Percentiles rank a stretch among this genome's conserved stretches.
phyloP scores from a whole-genome alignment of 1,140 invertebrate genomes.

The Drosophila elegans region DNA sequence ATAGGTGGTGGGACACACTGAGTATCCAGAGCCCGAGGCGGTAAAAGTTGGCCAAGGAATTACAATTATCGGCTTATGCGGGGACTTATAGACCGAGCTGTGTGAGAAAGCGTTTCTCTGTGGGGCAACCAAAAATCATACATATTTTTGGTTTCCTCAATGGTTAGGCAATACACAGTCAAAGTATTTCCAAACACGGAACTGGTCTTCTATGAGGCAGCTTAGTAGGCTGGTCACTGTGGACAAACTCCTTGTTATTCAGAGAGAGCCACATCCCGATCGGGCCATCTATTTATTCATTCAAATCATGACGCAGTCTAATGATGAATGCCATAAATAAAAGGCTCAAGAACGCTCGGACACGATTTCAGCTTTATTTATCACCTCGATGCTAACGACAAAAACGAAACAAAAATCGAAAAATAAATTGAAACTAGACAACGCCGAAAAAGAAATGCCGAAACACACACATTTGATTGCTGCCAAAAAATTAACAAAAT shows the following conservation, averaged over 20 bases:
- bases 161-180: conserved; percentile 26
- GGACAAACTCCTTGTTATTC: conserved; percentile 36
- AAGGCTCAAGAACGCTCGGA: conserved; percentile 39
- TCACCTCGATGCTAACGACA: conserved; percentile 37
- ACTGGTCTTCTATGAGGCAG: conserved; percentile 1
- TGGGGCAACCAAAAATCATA: conserved; percentile 2
- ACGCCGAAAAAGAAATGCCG: conserved; percentile 5
- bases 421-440: conserved; percentile 39
- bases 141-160: neutral
- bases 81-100: conserved; percentile 5
- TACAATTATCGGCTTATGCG: conserved; percentile 59
- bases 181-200: conserved; percentile 35
- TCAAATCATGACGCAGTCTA: conserved; percentile 67
- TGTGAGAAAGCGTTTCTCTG: conserved; percentile 30
- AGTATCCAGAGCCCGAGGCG: conserved; percentile 32
- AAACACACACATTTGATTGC: conserved; percentile 5
- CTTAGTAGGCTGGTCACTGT: conserved; percentile 19
- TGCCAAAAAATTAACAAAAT: conserved; percentile 26
- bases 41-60: conserved; percentile 58
- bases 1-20: conserved; percentile 15
- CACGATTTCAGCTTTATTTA: conserved; percentile 43
- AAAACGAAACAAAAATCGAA: conserved; percentile 21
- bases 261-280: conserved; percentile 37
- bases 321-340: conserved; percentile 68
- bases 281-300: conserved; percentile 52